Evolutionary conservation across 2,797 vertebrate species (phyloP), one percentile per base, ranked within the genome.

Genomic region (Smutsia temminckii): DNA sequence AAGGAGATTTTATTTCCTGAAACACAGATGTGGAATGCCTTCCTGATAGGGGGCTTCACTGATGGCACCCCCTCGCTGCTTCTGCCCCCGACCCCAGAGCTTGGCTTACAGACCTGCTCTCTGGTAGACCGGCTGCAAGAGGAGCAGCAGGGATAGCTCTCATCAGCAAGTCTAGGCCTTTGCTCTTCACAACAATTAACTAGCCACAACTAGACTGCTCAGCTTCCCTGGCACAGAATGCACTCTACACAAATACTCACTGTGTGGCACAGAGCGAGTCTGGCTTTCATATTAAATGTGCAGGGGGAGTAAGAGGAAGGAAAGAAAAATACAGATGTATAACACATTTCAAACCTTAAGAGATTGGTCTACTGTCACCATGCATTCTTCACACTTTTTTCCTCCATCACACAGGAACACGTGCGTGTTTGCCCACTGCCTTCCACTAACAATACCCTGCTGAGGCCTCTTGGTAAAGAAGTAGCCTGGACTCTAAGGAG

Each of bases 151-250:
- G 95, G 97, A 97, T 98, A 97, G 95, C 96, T 97, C 89, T 98
- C 94, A 91, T 80, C 95, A 97, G 94, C 98, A 95, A 97, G 97
- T 98, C 97, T 90, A 98, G 98, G 97, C 97, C 97, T 98, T 98
- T 98, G 95, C 96, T 98, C 98, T 97, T 95, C 93, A 94, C 93
- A 96, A 97, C 97, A 98, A 98, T 98, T 98, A 98, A 95, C 98
- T 96, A 97, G 96, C 97, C 98, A 97, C 96, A 98, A 97, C 95
- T 40, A 98, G 96, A 94, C 95, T 72, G 95, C 96, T 98, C 97
- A 98, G 97, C 97, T 91, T 75, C 83, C 91, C 95, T 55, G 96
- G 97, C 97, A 97, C 97, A 98, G 97, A 96, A 97, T 75, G 92
- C 95, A 95, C 88, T 96, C 95, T 94, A 96, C 71, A 97, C 97